phyloP scores from a whole-genome alignment of 2,888 invertebrate genomes.

The Zygothrica quintamaculata region DNA sequence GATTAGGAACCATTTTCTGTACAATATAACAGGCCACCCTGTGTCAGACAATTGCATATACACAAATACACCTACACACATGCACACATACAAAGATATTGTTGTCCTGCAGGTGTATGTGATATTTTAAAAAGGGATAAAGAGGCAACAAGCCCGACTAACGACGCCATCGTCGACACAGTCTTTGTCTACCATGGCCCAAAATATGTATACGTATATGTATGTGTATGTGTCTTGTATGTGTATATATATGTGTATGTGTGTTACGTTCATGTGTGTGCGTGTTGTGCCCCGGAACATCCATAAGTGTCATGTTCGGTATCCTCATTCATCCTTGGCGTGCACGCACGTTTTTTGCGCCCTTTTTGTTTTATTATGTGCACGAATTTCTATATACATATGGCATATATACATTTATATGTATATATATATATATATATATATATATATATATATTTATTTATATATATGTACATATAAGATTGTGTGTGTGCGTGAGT shows the following conservation, averaged over 20 bases:
- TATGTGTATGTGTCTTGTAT: constrained; percentile 19
- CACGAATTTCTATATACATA: constrained; percentile 69
- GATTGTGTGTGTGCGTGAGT: constrained; percentile 64
- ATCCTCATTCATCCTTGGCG: constrained; percentile 79
- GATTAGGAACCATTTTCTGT: constrained; percentile 63
- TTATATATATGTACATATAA: constrained; percentile 21
- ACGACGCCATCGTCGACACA: constrained; percentile 28
- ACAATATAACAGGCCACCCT: constrained; percentile 12
- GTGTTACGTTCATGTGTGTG: constrained; percentile 11
- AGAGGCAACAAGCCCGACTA: constrained; percentile 42
- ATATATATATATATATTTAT: constrained; percentile 25
- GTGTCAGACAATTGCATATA: constrained; percentile 7
- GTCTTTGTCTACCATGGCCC: constrained; percentile 21
- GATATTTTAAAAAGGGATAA: constrained; percentile 59
- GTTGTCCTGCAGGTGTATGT: constrained; percentile 39
- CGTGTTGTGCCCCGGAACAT: constrained; percentile 60
- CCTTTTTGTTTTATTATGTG: constrained; percentile 80
- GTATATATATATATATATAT: constrained; percentile 22
- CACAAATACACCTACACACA: constrained; percentile 22
- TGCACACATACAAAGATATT: too few species aligned
- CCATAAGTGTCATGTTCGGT: constrained; percentile 82
- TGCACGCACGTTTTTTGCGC: constrained; percentile 81
- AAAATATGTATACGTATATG: constrained; percentile 15
- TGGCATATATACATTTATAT: constrained; percentile 17
- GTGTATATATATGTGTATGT: constrained; percentile 23